A percentile compares a stretch with the other conserved stretches of the same genome.
Conservation (phyloP, 2,113 vertebrate species). For the Tursiops truncatus region DNA sequence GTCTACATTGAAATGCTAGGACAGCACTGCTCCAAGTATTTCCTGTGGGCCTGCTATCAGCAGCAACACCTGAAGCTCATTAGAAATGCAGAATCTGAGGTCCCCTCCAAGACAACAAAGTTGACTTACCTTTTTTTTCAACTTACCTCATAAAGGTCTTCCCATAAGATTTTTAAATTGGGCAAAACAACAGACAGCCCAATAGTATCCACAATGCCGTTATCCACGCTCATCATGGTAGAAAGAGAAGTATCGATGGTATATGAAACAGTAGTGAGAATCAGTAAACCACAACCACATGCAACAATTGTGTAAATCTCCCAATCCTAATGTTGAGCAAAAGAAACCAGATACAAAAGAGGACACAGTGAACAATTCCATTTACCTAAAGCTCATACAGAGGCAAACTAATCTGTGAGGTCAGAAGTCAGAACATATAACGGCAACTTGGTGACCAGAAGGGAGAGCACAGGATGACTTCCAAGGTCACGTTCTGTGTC, state of each 20-base stretch:
- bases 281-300: not conserved
- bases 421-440: not conserved
- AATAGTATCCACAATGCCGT: not conserved
- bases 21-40: not conserved
- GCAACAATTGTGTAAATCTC: not conserved
- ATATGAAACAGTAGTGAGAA: not conserved
- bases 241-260: not conserved
- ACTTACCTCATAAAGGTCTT: not conserved
- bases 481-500: not conserved
- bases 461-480: not conserved
- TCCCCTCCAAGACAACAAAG: not conserved
- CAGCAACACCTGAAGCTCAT: not conserved
- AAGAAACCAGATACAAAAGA: not conserved
- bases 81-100: not conserved
- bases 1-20: not conserved
- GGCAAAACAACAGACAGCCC: not conserved
- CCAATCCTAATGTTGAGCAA: not conserved
- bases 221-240: not conserved
- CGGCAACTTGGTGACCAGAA: not conserved
- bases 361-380: not conserved
- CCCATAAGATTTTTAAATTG: not conserved
- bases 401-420: not conserved
- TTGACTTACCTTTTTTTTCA: not conserved
- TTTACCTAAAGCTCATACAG: not conserved
- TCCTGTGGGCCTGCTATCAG: not conserved